These are phyloP conservation scores for Leucosticte australis DNA, from an alignment of 2,113 vertebrate genomes.

Conservation along the genomic window DNA sequence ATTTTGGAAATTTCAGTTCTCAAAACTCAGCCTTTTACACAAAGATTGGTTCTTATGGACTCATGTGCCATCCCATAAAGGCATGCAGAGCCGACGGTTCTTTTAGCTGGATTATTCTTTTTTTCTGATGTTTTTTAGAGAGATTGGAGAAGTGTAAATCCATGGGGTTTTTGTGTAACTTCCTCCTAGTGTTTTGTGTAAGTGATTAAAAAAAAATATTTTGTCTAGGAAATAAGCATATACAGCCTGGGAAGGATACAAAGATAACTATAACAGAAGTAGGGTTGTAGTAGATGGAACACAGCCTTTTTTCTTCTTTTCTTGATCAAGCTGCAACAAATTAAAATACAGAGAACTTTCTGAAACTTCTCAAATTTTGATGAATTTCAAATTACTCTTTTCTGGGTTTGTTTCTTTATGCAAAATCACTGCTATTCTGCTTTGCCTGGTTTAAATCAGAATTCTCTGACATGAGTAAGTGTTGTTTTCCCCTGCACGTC, in stretches of 20 bases:
- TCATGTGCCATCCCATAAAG: not conserved
- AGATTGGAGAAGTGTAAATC: not conserved
- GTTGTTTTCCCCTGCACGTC: not conserved
- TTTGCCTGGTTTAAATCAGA: not conserved
- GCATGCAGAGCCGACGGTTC: not conserved
- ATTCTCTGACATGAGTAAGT: not conserved
- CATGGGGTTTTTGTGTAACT: accelerated
- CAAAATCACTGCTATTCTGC: not conserved
- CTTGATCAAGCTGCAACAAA: not conserved
- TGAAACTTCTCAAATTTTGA: not conserved
- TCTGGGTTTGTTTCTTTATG: not conserved
- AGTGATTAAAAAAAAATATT: not conserved
- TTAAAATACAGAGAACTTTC: not conserved
- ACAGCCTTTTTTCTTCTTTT: not conserved
- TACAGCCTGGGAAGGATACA: not conserved
- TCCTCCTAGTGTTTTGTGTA: not conserved
- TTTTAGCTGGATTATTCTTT: not conserved
- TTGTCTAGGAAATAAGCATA: not conserved
- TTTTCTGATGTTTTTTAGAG: not conserved
- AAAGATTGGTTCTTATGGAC: not conserved
- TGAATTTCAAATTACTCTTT: not conserved
- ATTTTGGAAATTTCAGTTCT: not conserved
- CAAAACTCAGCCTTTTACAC: not conserved
- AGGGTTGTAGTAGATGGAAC: not conserved
- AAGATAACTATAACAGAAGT: not conserved